Percentiles rank a stretch among this genome's conserved stretches.
phyloP scores from a whole-genome alignment of 2,113 vertebrate genomes.

The Hyaena hyaena region DNA sequence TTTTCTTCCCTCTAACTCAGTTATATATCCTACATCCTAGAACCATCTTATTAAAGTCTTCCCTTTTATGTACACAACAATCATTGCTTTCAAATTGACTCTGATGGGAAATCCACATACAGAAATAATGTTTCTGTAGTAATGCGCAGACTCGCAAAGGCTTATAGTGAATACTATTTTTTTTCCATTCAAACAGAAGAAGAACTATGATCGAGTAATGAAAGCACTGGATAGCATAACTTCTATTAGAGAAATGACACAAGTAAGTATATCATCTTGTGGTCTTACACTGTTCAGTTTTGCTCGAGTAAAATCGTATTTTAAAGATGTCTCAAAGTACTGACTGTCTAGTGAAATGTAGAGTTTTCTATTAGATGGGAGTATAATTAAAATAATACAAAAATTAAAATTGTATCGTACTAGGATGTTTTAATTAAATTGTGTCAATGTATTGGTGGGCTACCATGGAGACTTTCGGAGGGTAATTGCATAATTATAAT shows the following conservation, averaged over 20 bases:
- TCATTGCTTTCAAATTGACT: neutral
- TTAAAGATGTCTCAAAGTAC: neutral
- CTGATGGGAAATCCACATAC: neutral
- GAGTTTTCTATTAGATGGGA: neutral
- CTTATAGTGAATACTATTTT: neutral
- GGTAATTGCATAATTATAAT: neutral
- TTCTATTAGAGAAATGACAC: constrained; percentile 96
- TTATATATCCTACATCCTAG: neutral
- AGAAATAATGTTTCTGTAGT: neutral
- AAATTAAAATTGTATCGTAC: neutral
- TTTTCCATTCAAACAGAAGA: constrained; percentile 88
- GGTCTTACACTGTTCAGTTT: neutral
- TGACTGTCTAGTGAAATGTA: neutral
- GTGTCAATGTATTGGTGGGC: neutral
- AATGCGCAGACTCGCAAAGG: neutral
- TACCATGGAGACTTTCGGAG: neutral
- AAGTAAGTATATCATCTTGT: constrained; percentile 83
- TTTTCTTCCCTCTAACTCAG: neutral
- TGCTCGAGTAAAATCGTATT: neutral
- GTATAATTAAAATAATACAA: neutral
- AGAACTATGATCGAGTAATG: constrained; percentile 95
- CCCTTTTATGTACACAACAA: neutral
- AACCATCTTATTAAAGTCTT: neutral
- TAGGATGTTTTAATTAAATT: neutral
- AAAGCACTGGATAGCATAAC: constrained; percentile 94